Evolutionary conservation across 2,113 vertebrate genomes (phyloP).

Genomic region (Syrrhaptes paradoxus): DNA sequence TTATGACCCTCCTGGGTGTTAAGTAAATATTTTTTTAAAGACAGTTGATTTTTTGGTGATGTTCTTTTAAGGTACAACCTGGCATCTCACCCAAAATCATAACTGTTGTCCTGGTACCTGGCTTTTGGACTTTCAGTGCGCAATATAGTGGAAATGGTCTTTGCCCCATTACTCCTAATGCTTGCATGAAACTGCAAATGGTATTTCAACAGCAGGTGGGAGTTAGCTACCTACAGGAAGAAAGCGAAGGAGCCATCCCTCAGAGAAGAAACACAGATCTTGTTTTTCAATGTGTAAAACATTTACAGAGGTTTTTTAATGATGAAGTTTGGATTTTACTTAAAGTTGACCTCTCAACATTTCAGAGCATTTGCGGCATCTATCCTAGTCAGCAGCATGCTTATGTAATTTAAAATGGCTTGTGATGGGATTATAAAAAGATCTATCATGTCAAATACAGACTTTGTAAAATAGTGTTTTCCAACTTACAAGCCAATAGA

Average conservation of each 20-base stretch:
- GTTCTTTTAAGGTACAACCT: constrained; percentile 36
- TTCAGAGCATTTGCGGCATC: neutral
- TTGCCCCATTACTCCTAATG: constrained; percentile 50
- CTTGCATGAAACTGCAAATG: constrained; percentile 64
- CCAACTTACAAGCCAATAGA: neutral
- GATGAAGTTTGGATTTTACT: constrained; percentile 16
- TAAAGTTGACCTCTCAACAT: neutral
- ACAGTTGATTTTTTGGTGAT: neutral
- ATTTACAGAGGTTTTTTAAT: neutral
- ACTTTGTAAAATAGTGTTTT: neutral
- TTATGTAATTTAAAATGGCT: neutral
- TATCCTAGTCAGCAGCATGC: neutral
- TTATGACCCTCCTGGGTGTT: neutral
- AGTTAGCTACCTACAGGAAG: constrained; percentile 42
- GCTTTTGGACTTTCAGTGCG: constrained; percentile 29
- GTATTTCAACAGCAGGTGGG: constrained; percentile 46
- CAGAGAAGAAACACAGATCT: neutral
- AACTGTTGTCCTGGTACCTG: constrained; percentile 32
- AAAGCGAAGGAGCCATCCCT: neutral
- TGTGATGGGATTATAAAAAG: neutral
- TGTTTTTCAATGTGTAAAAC: neutral
- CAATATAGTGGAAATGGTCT: constrained; percentile 46
- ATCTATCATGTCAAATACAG: neutral
- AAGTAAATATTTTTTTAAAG: constrained; percentile 41
- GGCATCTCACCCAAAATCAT: constrained; percentile 41